A percentile compares a stretch with the other conserved stretches of the same genome.
Conservation (phyloP, 2,888 invertebrate species). For the Lordiphosa andalusiaca region DNA sequence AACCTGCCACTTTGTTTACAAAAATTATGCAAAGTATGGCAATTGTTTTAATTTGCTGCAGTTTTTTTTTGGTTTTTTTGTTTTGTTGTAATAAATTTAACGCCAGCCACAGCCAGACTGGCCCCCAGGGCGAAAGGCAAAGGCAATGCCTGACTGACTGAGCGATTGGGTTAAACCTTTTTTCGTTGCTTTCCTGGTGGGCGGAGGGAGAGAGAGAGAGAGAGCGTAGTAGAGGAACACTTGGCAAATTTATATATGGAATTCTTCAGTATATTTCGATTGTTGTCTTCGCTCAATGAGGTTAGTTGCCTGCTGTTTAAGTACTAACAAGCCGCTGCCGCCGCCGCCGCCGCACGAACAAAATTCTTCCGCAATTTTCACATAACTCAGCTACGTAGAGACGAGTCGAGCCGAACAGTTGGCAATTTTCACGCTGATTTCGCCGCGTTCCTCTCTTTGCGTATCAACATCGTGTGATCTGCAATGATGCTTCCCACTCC, state of each 20-base stretch:
- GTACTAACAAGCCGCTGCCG: slow-evolving; percentile 27
- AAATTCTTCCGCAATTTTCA: slow-evolving; percentile 53
- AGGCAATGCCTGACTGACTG: slow-evolving; percentile 27
- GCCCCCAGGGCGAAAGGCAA: slow-evolving; percentile 34
- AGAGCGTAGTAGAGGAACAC: no score
- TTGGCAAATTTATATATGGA: no score
- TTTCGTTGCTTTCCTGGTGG: no score
- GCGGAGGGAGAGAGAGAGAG: no score
- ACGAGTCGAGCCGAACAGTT: background rate
- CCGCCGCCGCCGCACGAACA: slow-evolving; percentile 19
- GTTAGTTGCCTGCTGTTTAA: slow-evolving; percentile 8
- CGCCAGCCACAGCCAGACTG: slow-evolving; percentile 51
- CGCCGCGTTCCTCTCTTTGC: slow-evolving; percentile 21
- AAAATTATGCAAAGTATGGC: slow-evolving; percentile 68
- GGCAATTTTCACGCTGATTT: slow-evolving; percentile 42
- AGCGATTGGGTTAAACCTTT: no score
- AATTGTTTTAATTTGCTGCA: slow-evolving; percentile 62
- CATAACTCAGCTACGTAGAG: slow-evolving; percentile 36
- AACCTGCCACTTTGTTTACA: slow-evolving; percentile 61
- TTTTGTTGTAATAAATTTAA: slow-evolving; percentile 72
- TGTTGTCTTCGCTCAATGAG: slow-evolving; percentile 3
- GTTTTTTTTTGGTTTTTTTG: slow-evolving; percentile 26
- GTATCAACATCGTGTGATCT: slow-evolving; percentile 65
- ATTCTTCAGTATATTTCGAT: slow-evolving; percentile 7
- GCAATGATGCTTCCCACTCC: slow-evolving; percentile 5